These are phyloP conservation scores for Tylochromis polylepis DNA, from an alignment of 2,113 vertebrate species.

Conservation along the genomic window DNA sequence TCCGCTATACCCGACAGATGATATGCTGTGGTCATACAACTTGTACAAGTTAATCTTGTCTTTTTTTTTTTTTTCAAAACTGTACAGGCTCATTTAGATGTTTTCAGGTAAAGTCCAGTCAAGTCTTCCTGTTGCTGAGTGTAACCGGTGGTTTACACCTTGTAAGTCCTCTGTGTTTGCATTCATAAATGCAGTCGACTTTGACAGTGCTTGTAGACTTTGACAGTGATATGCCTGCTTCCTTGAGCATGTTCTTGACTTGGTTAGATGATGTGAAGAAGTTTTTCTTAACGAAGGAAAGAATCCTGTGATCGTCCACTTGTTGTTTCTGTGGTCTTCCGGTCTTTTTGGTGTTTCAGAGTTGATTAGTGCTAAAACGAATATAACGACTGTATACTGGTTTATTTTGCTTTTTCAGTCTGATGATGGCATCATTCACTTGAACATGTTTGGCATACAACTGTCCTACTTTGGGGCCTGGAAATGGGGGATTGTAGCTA, in stretches of 20 bases:
- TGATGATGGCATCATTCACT: not conserved
- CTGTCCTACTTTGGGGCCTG: not conserved
- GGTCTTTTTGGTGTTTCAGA: not conserved
- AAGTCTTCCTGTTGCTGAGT: not conserved
- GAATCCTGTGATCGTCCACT: not conserved
- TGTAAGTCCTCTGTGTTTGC: not conserved
- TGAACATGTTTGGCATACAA: not conserved
- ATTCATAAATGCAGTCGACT: not conserved
- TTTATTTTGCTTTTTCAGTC: not conserved
- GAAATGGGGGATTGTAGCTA: not conserved
- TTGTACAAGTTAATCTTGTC: not conserved
- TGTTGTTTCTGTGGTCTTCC: not conserved
- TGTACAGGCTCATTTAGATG: not conserved
- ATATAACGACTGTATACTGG: not conserved
- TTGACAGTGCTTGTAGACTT: not conserved
- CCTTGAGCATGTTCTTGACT: not conserved
- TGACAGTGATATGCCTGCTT: not conserved
- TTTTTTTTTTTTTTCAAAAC: not conserved
- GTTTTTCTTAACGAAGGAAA: not conserved
- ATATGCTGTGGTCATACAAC: not conserved
- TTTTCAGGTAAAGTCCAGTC: not conserved
- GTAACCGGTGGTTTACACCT: not conserved
- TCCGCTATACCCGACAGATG: not conserved
- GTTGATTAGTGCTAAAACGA: not conserved
- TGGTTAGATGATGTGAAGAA: not conserved